These are phyloP conservation scores for Rhynchophorus ferrugineus DNA, from an alignment of 1,140 invertebrate genomes.

Conservation along the genomic window DNA sequence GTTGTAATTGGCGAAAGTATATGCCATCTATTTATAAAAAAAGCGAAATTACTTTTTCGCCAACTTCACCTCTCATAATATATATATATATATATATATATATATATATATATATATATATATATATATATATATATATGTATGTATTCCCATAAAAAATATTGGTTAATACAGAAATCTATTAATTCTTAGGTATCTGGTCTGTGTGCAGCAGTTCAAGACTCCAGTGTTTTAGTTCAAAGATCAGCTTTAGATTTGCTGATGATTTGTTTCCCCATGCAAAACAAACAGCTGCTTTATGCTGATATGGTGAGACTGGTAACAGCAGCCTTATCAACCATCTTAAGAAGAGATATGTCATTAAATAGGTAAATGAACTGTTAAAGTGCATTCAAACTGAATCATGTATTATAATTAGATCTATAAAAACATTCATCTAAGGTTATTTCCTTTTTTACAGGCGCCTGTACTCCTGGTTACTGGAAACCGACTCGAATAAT, in stretches of 20 bases:
- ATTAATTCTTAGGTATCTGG: constrained; percentile 43
- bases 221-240: constrained; percentile 78
- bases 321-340: constrained; percentile 72
- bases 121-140: too few species aligned
- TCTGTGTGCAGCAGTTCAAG: constrained; percentile 62
- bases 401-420: too few species aligned
- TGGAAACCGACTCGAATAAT: constrained; percentile 63
- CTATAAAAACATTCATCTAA: too few species aligned
- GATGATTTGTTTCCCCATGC: constrained; percentile 77
- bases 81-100: too few species aligned
- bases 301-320: constrained; percentile 71
- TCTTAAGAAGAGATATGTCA: constrained; percentile 86
- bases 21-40: too few species aligned
- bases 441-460: constrained; percentile 45
- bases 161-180: too few species aligned
- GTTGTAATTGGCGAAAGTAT: too few species aligned
- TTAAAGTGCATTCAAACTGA: too few species aligned
- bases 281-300: constrained; percentile 67
- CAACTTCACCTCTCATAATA: too few species aligned
- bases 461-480: constrained; percentile 75
- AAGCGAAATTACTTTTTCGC: too few species aligned
- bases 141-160: too few species aligned
- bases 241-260: constrained; percentile 80
- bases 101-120: too few species aligned
- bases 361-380: constrained; percentile 66